Base-by-base conservation (phyloP, 2,113 vertebrate species). In the Chaetodon auriga region DNA sequence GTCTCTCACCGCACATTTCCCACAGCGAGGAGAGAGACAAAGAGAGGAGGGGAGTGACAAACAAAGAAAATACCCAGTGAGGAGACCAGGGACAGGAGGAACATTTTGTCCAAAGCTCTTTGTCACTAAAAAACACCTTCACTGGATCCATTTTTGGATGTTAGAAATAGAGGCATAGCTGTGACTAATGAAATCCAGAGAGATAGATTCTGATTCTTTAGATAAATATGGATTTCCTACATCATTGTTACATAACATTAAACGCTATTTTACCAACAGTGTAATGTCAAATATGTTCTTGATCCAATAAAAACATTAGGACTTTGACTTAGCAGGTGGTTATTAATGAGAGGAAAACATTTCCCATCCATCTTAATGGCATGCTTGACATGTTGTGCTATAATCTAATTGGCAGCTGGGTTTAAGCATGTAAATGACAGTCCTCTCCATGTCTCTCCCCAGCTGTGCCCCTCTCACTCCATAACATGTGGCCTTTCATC, bases 51-150 rank as follows among this genome's bases (percentile, higher is more conserved):
- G 21, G 25, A 58, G 35, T 75, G 69, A 88, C 74, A 84, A 43
- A 87, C 71, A 89, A 78, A 54, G 36, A 45, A 46, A 80, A 89
- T 15, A 79, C 19, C 75, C 71, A 46, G 55, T n/a, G 43, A 46
- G 25, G 11, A 76, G 48, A 71, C 25, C 36, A 23, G 38, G 30
- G 78, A 79, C 61, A 63, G 54, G 61, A 57, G 64, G 51, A 78
- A 36, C 49, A 36, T 36, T 64, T 41, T 46, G 12, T 43, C 45
- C 19, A 53, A 7, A 58, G n/a, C 16, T 41, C 13, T 75, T 78
- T 80, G 21, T 65, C 23, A 65, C 53, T 36, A 23, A 66, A 82
- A 82, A 70, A 18, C 54, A 49, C 11, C 25, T 30, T 21, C 16
- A 21, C 51, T 49, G 25, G 25, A 62, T 19, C 14, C 23, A 4